Evolutionary conservation across 2,797 vertebrate genomes (phyloP).

Genomic region (Eospalax fontanierii): DNA sequence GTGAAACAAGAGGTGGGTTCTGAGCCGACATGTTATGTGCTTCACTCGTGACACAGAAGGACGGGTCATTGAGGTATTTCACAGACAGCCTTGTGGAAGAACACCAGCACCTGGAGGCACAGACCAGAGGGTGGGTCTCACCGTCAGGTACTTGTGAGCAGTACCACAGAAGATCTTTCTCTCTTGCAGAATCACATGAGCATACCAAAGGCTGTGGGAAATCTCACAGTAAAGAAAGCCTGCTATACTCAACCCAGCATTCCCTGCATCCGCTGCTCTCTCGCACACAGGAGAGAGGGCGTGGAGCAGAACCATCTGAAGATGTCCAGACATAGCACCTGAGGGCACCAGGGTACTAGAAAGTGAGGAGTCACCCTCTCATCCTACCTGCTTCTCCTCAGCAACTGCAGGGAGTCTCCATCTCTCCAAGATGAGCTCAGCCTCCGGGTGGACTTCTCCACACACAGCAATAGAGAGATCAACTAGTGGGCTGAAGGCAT

Average conservation of each 20-base stretch:
- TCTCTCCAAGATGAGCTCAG: too few species aligned
- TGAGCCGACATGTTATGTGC: neutral
- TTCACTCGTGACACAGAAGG: accelerated
- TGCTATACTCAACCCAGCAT: neutral
- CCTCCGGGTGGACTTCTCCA: accelerated
- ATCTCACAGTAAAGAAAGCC: neutral
- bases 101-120: neutral
- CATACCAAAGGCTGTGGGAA: neutral
- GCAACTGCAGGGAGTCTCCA: neutral
- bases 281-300: neutral
- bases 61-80: accelerated
- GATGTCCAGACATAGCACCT: neutral
- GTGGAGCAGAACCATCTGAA: neutral
- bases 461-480: neutral
- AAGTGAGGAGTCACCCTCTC: neutral
- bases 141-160: neutral
- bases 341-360: too few species aligned
- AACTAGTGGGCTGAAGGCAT: neutral
- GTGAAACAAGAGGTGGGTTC: neutral
- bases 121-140: neutral
- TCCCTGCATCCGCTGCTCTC: neutral
- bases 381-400: neutral
- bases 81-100: neutral
- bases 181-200: accelerated
- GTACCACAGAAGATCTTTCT: too few species aligned